Percentiles rank a stretch among this genome's conserved stretches.
Conservation (phyloP, 2,113 vertebrate genomes). For the Saguinus midas region DNA sequence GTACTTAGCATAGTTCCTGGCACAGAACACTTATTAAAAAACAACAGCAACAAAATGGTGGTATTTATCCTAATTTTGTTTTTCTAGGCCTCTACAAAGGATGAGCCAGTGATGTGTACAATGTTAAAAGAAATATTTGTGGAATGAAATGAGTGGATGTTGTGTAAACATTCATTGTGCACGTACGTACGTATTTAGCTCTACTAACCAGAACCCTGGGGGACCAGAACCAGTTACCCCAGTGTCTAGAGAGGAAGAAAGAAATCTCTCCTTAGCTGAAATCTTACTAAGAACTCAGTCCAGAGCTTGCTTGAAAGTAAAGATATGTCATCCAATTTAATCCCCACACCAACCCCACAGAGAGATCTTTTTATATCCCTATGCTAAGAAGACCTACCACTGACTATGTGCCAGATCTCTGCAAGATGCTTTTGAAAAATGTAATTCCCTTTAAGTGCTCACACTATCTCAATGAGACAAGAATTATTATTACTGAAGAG, state of each 20-base stretch:
- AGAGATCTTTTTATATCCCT: not conserved
- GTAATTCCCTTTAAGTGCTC: not conserved
- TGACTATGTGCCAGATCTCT: not conserved
- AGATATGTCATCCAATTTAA: not conserved
- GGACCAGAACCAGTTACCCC: not conserved
- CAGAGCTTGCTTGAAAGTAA: not conserved
- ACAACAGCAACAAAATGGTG: not conserved
- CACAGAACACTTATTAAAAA: not conserved
- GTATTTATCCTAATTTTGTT: not conserved
- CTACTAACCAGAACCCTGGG: not conserved
- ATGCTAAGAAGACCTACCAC: not conserved
- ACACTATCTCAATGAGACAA: not conserved
- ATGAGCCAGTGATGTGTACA: not conserved
- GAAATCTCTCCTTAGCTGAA: not conserved
- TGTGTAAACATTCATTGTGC: not conserved
- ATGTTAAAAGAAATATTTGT: not conserved
- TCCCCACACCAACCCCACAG: not conserved
- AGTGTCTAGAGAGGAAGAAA: not conserved
- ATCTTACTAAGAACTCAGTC: not conserved
- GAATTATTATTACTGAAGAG: not conserved
- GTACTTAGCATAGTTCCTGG: not conserved
- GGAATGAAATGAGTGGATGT: not conserved
- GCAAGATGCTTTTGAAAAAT: not conserved
- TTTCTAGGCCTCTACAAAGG: not conserved
- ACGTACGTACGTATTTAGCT: not conserved